These are phyloP conservation scores for Alligator mississippiensis DNA, from an alignment of 2,113 vertebrate species.

Conservation along the genomic window DNA sequence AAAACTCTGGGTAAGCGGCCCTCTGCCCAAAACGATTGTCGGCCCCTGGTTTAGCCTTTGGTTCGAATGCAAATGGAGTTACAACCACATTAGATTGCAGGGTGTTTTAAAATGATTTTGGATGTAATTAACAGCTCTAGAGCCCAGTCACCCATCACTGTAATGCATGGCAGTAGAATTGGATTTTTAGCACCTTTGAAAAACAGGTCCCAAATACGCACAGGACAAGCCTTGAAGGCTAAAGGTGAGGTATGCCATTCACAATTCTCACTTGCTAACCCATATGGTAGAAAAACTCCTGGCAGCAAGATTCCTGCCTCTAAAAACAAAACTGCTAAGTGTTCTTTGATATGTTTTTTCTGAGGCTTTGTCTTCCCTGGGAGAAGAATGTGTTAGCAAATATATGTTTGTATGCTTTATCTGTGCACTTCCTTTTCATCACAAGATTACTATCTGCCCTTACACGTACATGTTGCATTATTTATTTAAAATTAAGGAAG, in stretches of 20 bases:
- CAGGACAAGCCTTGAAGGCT: not conserved
- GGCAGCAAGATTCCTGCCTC: conserved; percentile 13
- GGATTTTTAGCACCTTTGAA: not conserved
- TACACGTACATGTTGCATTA: not conserved
- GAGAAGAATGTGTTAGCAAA: not conserved
- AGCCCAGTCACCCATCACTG: fast-evolving
- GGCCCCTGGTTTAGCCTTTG: not conserved
- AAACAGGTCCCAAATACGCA: not conserved
- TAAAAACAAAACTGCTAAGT: not conserved
- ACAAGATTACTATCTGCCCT: conserved; percentile 26
- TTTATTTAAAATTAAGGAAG: conserved; percentile 14
- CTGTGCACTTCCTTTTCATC: conserved; percentile 22
- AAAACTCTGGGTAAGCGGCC: no score
- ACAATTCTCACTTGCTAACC: conserved; percentile 15
- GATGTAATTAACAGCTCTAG: not conserved
- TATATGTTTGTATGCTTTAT: not conserved
- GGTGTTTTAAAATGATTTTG: not conserved
- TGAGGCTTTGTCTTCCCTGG: not conserved
- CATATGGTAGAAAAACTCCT: not conserved
- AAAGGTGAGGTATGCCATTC: conserved; percentile 30
- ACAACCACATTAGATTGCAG: not conserved
- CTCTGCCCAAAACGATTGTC: no score
- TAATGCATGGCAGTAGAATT: not conserved
- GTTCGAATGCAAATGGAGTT: not conserved
- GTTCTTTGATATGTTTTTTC: not conserved